A percentile compares a stretch with the other conserved stretches of the same genome.
Conservation (phyloP, 64 coral and sea anemone genomes). For the Montipora sp. region DNA sequence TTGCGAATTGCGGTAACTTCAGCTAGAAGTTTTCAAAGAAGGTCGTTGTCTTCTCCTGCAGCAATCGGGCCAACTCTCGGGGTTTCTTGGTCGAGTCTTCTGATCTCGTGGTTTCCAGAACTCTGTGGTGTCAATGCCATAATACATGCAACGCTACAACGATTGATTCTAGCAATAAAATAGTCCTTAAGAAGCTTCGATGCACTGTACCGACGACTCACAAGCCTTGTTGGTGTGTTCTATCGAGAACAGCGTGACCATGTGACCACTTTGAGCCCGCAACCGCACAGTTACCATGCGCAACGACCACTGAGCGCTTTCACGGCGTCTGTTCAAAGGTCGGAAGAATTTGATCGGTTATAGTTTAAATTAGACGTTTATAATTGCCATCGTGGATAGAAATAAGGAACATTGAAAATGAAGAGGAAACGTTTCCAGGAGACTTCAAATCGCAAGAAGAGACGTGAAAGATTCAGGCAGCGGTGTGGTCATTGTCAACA, state of each 20-base stretch:
- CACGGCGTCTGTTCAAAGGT: neutral
- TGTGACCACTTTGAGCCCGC: conserved; percentile 9
- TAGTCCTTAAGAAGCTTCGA: neutral
- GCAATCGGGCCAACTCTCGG: conserved; percentile 1
- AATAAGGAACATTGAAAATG: no score
- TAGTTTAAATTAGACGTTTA: no score
- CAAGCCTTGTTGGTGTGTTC: neutral
- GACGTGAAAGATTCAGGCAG: no score
- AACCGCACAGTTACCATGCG: neutral
- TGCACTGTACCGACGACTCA: neutral
- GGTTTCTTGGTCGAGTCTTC: neutral
- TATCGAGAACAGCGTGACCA: neutral
- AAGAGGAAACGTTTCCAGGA: no score
- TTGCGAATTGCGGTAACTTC: conserved; percentile 8
- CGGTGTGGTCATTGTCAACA: no score
- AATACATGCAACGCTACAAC: neutral
- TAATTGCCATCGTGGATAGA: no score
- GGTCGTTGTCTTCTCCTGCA: neutral
- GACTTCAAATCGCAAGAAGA: no score
- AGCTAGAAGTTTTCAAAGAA: neutral
- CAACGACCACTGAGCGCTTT: neutral
- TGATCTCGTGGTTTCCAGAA: neutral
- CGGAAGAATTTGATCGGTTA: no score
- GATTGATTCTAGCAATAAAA: neutral
- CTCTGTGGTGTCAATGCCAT: neutral